Evolutionary conservation across 2,888 invertebrate genomes (phyloP), one percentile per base, ranked within the genome.

Genomic region (Lamellibrachia columna): DNA sequence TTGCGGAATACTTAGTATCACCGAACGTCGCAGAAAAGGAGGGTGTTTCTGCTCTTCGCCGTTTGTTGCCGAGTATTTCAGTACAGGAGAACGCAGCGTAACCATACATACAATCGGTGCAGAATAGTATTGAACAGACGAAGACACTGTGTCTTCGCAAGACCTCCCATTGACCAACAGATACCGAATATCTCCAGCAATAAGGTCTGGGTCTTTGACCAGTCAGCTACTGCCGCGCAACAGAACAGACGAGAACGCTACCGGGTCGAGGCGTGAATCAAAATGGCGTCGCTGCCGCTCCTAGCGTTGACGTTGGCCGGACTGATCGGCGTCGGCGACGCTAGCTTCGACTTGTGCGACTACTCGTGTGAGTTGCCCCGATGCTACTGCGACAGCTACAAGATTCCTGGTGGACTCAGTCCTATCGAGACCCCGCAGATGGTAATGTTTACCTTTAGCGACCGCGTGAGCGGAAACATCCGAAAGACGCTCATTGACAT

Each of bases 371-470:
- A 91, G 53, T 7, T 91, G 58, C 91, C 91, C 22, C 40, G 58
- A 11, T 91, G 91, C 58, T 91, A 53, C n/a, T 91, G 91, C 91
- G 55, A 91, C 55, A 40, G n/a, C 53, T 55, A 91, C 40, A 91
- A 91, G 40, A 91, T 91, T 15, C 91, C 91, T n/a, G 91, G 91
- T 22, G 55, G 55, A 9, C 55, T 91, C 53, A 55, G 55, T n/a
- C 53, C 53, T 4, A 9, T 6, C 22, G 91, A 91, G 58, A 91
- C 91, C 22, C 91, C 91, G 53, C 52, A 53, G 55, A 91, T 91
- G 91, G 91, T 91, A 2, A 15, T 91, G 28, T 53, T 91, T 15
- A 53, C 91, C 2, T 75, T 75, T n/a, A 75, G 75, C 75, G 75
- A 75, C 75, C 75, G 75, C 75, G 75, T 75, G 22, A 22, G 22